Percentiles rank a stretch among this genome's conserved stretches.
phyloP scores from a whole-genome alignment of 2,113 vertebrate species.

The Amazona guildingii region DNA sequence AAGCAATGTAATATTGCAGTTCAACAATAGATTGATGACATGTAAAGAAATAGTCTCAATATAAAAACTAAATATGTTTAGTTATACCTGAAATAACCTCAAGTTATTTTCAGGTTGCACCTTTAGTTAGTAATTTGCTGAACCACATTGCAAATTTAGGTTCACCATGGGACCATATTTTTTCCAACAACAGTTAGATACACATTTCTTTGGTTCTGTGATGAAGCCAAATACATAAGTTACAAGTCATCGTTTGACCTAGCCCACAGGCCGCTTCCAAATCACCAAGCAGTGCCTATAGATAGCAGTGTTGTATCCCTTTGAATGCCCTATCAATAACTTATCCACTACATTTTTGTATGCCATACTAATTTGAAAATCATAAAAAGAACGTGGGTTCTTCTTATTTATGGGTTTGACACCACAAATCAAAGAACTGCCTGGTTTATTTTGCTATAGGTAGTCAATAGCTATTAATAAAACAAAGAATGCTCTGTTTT shows the following conservation, averaged over 20 bases:
- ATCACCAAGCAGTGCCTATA: background rate
- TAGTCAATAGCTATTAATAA: background rate
- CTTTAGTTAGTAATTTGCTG: background rate
- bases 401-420: background rate
- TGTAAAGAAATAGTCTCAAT: background rate
- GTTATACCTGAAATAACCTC: background rate
- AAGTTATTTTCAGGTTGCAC: background rate
- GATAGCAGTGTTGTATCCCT: background rate
- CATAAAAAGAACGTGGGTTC: background rate
- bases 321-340: background rate
- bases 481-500: background rate
- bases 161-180: background rate
- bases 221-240: background rate
- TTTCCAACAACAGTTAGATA: background rate
- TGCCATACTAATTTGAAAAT: background rate
- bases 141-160: background rate
- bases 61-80: background rate
- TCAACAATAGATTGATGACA: background rate
- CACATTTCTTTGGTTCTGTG: background rate
- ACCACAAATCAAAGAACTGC: background rate
- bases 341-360: background rate
- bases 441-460: background rate
- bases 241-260: background rate
- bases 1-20: background rate
- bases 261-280: background rate